Conservation (phyloP, 2,888 invertebrate genomes). For the Archaeoteleia sp. region DNA sequence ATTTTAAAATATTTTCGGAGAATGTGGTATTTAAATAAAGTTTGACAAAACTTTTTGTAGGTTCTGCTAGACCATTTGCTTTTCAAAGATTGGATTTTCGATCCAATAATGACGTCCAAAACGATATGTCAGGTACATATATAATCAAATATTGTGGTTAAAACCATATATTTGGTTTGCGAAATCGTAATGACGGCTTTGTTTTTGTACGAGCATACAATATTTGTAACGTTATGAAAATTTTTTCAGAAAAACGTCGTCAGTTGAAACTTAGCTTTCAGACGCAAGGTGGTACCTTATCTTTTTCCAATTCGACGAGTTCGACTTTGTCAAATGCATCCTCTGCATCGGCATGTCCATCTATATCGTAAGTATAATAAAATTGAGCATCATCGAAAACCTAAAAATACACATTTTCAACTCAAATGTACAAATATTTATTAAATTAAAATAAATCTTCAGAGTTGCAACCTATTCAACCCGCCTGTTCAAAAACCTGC, state of each 20-base stretch:
- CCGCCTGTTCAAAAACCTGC: too few species aligned
- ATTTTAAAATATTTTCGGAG: too few species aligned
- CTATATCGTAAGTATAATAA: slow-evolving; percentile 59
- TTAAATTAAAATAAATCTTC: slow-evolving; percentile 1
- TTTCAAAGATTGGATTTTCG: slow-evolving; percentile 72
- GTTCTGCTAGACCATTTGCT: slow-evolving; percentile 67
- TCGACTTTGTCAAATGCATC: slow-evolving; percentile 77
- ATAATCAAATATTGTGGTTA: too few species aligned
- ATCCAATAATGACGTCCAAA: slow-evolving; percentile 70
- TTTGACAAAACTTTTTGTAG: slow-evolving; percentile 52
- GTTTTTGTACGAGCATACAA: too few species aligned
- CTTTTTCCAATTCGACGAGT: slow-evolving; percentile 70
- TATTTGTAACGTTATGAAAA: too few species aligned
- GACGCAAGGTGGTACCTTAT: slow-evolving; percentile 74
- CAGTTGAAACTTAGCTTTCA: slow-evolving; percentile 78
- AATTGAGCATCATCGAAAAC: neutral
- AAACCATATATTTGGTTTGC: neutral
- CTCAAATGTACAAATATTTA: neutral
- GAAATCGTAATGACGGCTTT: too few species aligned
- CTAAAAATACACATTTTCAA: too few species aligned
- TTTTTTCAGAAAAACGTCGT: slow-evolving; percentile 77
- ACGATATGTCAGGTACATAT: slow-evolving; percentile 69
- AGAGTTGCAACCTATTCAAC: too few species aligned
- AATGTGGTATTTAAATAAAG: neutral
- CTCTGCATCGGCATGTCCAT: slow-evolving; percentile 63